Evolutionary conservation across 2,888 invertebrate species (phyloP).

Genomic region (Platynereis dumerilii): DNA sequence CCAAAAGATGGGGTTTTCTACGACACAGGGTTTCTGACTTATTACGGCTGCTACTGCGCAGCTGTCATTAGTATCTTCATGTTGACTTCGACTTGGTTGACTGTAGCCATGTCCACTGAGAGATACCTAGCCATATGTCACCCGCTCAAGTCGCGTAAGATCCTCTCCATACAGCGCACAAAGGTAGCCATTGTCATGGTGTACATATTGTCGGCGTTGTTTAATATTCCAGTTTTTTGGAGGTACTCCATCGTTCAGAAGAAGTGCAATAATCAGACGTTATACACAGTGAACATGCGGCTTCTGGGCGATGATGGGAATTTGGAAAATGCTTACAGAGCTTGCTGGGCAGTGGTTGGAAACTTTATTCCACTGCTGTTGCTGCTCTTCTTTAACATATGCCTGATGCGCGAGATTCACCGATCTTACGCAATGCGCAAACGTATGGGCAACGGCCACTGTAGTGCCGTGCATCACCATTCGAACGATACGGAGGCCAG

Average conservation of each 20-base stretch:
- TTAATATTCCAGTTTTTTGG: slow-evolving; percentile 44
- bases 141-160: slow-evolving; percentile 37
- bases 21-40: slow-evolving; percentile 27
- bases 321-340: slow-evolving; percentile 41
- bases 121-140: slow-evolving; percentile 41
- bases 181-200: slow-evolving; percentile 38
- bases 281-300: slow-evolving; percentile 8
- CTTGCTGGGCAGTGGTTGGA: slow-evolving; percentile 39
- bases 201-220: slow-evolving; percentile 36
- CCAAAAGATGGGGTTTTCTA: slow-evolving; percentile 30
- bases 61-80: slow-evolving; percentile 58
- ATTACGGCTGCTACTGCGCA: slow-evolving; percentile 40
- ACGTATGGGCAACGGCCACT: slow-evolving; percentile 43
- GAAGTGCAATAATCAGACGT: slow-evolving; percentile 5
- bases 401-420: slow-evolving; percentile 39
- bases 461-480: slow-evolving; percentile 5
- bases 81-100: slow-evolving; percentile 72
- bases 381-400: slow-evolving; percentile 39
- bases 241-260: slow-evolving; percentile 25
- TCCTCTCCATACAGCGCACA: slow-evolving; percentile 35
- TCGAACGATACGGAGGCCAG: slow-evolving; percentile 34
- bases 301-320: slow-evolving; percentile 19
- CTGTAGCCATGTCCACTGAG: slow-evolving; percentile 40
- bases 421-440: slow-evolving; percentile 44
- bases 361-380: slow-evolving; percentile 42